Base-by-base conservation (phyloP, 30 jellyfish, hydroid and myxozoan genomes). In the Rhopilema esculentum region DNA sequence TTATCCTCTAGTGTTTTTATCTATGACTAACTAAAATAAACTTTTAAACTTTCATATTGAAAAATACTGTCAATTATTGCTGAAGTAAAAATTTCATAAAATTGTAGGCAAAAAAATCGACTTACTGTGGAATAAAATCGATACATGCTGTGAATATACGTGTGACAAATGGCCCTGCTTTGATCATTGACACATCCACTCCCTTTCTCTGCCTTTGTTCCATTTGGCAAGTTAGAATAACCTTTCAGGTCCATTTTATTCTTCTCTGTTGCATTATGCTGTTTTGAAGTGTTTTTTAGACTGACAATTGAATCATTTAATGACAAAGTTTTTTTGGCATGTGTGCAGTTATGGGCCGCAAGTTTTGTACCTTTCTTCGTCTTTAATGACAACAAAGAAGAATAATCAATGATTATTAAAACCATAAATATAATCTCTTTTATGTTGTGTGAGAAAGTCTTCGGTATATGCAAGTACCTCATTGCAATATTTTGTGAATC, bases 51-150 rank as follows among this genome's bases (percentile, higher is more conserved):
- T n/a, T n/a, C n/a, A n/a, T n/a, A n/a, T n/a, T n/a, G n/a, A n/a
- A n/a, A n/a, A n/a, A n/a, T n/a, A n/a, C n/a, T n/a, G n/a, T n/a
- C n/a, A n/a, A n/a, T n/a, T n/a, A n/a, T n/a, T n/a, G n/a, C n/a
- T n/a, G n/a, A n/a, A 70, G 1, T 20, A 21, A 1, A 33, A 16
- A 70, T 22, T 70, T 20, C 50, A 32, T 17, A 1, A 69, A 69
- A 1, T 9, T n/a, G 51, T 6, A 23, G 23, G n/a, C 27, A 20
- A 25, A 24, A 24, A 23, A 31, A 0, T 23, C 18, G 8, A 80
- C 85, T 82, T 28, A 82, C 91, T 77, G 77, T 71, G 30, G 84
- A 28, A 72, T 82, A 82, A 79, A 82, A 82, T 19, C 79, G 81
- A 52, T 82, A 82, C 91, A 82, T 82, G 19, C 69, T 82, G 70